Evolutionary conservation across 2,888 invertebrate genomes (phyloP), one percentile per base, ranked within the genome.

Genomic region (Cremastobaeus sp.): DNA sequence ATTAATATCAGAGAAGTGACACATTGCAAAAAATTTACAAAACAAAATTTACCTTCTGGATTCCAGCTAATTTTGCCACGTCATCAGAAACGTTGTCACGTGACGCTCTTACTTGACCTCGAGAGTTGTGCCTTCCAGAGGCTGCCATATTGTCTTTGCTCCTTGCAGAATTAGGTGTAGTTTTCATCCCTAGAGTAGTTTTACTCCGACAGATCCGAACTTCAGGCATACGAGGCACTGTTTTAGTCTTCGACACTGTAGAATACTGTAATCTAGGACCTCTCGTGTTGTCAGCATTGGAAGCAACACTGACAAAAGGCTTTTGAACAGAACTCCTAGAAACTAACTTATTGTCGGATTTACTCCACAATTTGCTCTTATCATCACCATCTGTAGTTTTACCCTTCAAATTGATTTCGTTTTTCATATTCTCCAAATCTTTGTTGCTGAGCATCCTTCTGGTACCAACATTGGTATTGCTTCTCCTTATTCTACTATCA

Each of bases 261-360:
- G 90, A 88, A 80, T 90, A 89, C 3, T 89, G 88, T 12, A 88
- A 85, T 50, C 84, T 83, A 9, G 78, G 70, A 18, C 80, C 48
- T 57, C 64, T 79, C 8, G 65, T 14, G 50, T 69, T 75, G 4
- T 3, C 59, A 50, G 77, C 78, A 50, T 65, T 77, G 1, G 50
- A 14, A 15, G 47, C 60, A 17, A 37, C 34, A 57, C 52, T 77
- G 15, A 68, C 43, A 18, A 78, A 45, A 9, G 74, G 47, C 39
- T 54, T 66, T 1, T 57, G 25, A 41, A 45, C 14, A 43, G 20
- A 18, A 64, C 54, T 62, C 50, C 76, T 81, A 8, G 17, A 17
- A 4, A 21, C 17, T 43, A 35, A 45, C 70, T 81, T 81, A 77
- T 76, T 18, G n/a, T 28, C 12, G 50, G 52, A 50, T 69, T 59